phyloP scores from a whole-genome alignment of 2,888 invertebrate genomes.

The Dorcus hopei region DNA sequence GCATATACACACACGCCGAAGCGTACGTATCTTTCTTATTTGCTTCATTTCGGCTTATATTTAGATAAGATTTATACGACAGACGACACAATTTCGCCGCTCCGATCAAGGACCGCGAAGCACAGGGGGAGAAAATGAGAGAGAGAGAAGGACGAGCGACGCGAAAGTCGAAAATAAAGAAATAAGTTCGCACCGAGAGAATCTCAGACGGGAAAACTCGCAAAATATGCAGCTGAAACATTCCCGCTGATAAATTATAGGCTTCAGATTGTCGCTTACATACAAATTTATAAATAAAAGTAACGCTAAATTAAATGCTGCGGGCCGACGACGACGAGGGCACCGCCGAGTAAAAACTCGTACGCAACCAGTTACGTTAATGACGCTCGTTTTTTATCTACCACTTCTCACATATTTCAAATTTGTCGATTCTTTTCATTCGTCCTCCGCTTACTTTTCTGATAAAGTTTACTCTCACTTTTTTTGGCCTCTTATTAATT shows the following conservation, averaged over 20 bases:
- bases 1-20: too few species aligned
- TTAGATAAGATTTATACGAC: constrained; percentile 28
- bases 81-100: constrained; percentile 26
- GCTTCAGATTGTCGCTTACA: constrained; percentile 21
- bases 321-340: constrained; percentile 1
- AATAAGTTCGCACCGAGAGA: constrained; percentile 16
- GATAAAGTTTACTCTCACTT: too few species aligned
- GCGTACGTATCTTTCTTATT: constrained; percentile 9
- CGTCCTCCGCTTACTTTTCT: too few species aligned
- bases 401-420: not conserved
- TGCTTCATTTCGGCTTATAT: constrained; percentile 26
- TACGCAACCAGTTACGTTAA: not conserved
- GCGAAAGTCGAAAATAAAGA: constrained; percentile 14
- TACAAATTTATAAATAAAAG: constrained; percentile 26
- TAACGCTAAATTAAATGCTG: constrained; percentile 20
- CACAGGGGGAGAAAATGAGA: not conserved
- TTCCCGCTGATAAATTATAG: constrained; percentile 25
- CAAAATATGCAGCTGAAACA: constrained; percentile 25
- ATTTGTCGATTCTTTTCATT: not conserved
- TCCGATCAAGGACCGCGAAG: not conserved
- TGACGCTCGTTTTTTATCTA: not conserved
- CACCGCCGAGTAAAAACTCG: not conserved
- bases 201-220: constrained; percentile 25
- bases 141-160: not conserved
- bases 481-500: too few species aligned